These are phyloP conservation scores for Pholis gunnellus DNA, from an alignment of 2,113 vertebrate genomes.

Conservation along the genomic window DNA sequence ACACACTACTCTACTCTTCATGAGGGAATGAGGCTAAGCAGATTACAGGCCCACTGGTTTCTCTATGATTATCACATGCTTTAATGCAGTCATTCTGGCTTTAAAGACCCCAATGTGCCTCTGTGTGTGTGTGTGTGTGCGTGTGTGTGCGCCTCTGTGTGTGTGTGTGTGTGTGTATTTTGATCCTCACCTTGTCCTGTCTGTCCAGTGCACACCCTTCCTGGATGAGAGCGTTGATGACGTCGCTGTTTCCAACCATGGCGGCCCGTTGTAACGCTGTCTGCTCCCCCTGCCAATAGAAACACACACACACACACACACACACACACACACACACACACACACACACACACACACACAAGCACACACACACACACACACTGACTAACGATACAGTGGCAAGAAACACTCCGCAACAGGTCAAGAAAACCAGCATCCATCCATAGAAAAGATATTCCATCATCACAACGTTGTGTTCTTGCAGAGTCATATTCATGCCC, in stretches of 20 bases:
- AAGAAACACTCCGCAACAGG: not conserved
- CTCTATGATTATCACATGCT: slow-evolving; percentile 28
- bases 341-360: slow-evolving; percentile 43
- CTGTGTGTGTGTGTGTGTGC: slow-evolving; percentile 16
- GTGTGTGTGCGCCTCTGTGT: slow-evolving; percentile 14
- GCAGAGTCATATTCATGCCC: not conserved
- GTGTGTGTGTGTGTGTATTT: slow-evolving; percentile 14
- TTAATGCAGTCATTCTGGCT: slow-evolving; percentile 24
- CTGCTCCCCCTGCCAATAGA: slow-evolving; percentile 89
- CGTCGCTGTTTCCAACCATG: slow-evolving; percentile 90
- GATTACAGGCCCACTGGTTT: slow-evolving; percentile 33
- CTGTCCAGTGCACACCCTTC: slow-evolving; percentile 95
- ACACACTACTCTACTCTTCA: slow-evolving; percentile 1
- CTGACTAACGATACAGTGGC: not conserved
- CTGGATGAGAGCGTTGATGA: slow-evolving; percentile 90
- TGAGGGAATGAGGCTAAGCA: slow-evolving; percentile 5
- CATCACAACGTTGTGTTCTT: not conserved
- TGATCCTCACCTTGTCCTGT: slow-evolving; percentile 92
- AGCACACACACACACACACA: slow-evolving; percentile 42
- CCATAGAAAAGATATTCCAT: not conserved
- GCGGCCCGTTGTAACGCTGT: slow-evolving; percentile 94
- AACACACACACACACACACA: slow-evolving; percentile 39
- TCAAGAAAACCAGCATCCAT: not conserved
- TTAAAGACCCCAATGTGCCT: not conserved
- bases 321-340: slow-evolving; percentile 45